These are phyloP conservation scores for Aspiorhynchus laticeps DNA, from an alignment of 2,113 vertebrate species.

Conservation along the genomic window DNA sequence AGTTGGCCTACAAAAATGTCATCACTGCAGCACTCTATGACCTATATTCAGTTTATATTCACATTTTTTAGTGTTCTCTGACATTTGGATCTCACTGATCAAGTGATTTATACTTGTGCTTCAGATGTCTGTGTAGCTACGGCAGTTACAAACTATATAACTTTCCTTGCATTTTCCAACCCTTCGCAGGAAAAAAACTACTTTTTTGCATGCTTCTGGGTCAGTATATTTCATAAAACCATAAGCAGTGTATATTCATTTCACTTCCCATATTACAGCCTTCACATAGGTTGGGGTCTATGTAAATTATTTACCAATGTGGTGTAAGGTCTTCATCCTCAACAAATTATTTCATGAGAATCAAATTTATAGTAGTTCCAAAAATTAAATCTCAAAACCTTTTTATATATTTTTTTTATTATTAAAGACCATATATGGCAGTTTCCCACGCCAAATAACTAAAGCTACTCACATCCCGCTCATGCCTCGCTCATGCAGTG, in stretches of 20 bases:
- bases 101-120: not conserved
- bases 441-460: not conserved
- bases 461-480: not conserved
- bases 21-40: no score
- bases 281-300: not conserved
- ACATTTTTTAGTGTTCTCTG: not conserved
- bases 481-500: not conserved
- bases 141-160: no score
- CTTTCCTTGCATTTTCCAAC: not conserved
- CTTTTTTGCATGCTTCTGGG: no score
- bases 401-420: not conserved
- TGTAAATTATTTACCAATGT: not conserved
- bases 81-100: not conserved
- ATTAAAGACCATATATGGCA: not conserved
- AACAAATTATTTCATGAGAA: not conserved
- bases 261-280: not conserved
- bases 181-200: no score
- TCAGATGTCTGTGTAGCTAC: not conserved
- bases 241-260: not conserved
- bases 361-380: not conserved
- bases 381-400: no score
- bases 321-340: not conserved
- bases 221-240: not conserved
- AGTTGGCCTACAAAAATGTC: no score
- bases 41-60: no score